Evolutionary conservation across 2,797 vertebrate species (phyloP), one percentile per base, ranked within the genome.

Genomic region (Enteromius paludinosus): DNA sequence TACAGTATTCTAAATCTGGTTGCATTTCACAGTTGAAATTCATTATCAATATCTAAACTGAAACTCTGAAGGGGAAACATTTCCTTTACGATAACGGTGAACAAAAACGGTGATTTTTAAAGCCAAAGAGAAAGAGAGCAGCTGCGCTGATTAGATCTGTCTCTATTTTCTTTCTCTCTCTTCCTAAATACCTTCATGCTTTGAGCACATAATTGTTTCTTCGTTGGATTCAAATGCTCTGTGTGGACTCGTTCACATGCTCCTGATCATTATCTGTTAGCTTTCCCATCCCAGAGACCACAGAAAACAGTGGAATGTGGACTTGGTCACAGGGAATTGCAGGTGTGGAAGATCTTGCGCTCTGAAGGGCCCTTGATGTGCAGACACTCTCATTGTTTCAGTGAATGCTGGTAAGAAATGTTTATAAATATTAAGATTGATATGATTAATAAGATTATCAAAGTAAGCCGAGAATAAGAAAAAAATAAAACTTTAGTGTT

Each of bases 71-170:
- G 20, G 20, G 62, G 20, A 45, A 69, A 83, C 54, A 30, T 74
- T 74, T n/a, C 33, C 52, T 59, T 74, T n/a, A 5, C 25, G 23
- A 64, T 73, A 56, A 18, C 12, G 8, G 61, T 4, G 18, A 9
- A 68, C 28, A 35, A 47, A 65, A 54, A 25, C 41, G 18, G 6
- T n/a, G 12, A 68, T 17, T 54, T 45, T 43, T 43, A 33, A 38
- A 76, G 80, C 47, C 35, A 52, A 33, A 70, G 49, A 41, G 52
- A 64, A 43, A 74, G 43, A 74, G 62, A 68, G 20, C 70, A 80
- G 52, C 71, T 80, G 70, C n/a, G 64, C 52, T 41, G 83, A 84
- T 79, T 83, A 76, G 71, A 84, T 79, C 83, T 71, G 28, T 43
- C 64, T 66, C 61, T 1, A 56, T 45, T 56, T 17, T 59, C 38